These are phyloP conservation scores for Agonopterix heracliana DNA, from an alignment of 2,888 invertebrate genomes.

Conservation along the genomic window DNA sequence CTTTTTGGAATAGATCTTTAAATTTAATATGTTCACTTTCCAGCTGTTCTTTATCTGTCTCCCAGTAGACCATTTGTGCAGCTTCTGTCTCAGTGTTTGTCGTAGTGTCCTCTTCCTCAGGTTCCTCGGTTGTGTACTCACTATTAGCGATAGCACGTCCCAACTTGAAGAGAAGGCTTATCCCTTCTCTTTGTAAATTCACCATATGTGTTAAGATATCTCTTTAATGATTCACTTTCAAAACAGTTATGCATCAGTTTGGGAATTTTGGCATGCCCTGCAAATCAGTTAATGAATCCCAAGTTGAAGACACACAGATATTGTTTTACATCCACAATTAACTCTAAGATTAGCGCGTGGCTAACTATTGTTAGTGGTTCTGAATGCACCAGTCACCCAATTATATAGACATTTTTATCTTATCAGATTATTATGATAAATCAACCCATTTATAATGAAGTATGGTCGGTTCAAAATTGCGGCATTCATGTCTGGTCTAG, in stretches of 20 bases:
- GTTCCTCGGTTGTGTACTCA: slow-evolving; percentile 42
- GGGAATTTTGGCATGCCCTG: slow-evolving; percentile 68
- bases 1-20: slow-evolving; percentile 57
- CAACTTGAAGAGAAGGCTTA: slow-evolving; percentile 63
- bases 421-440: slow-evolving; percentile 48
- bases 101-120: slow-evolving; percentile 16
- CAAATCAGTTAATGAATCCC: slow-evolving; percentile 73
- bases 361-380: slow-evolving; percentile 43
- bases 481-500: slow-evolving; percentile 6
- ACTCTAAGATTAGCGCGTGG: slow-evolving; percentile 41
- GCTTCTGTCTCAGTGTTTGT: slow-evolving; percentile 54
- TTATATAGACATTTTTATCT: slow-evolving; percentile 48
- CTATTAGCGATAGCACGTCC: slow-evolving; percentile 39
- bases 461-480: slow-evolving; percentile 37
- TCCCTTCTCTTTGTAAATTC: slow-evolving; percentile 63
- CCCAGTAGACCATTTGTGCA: slow-evolving; percentile 52
- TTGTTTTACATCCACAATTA: slow-evolving; percentile 49
- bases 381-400: slow-evolving; percentile 36
- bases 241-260: slow-evolving; percentile 56
- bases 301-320: slow-evolving; percentile 75
- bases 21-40: slow-evolving; percentile 48
- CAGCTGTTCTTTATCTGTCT: slow-evolving; percentile 51
- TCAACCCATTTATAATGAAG: slow-evolving; percentile 45
- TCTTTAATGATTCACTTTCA: slow-evolving; percentile 54
- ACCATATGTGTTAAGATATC: slow-evolving; percentile 62